Evolutionary conservation across 2,113 vertebrate species (phyloP).

Genomic region (Colossoma macropomum): DNA sequence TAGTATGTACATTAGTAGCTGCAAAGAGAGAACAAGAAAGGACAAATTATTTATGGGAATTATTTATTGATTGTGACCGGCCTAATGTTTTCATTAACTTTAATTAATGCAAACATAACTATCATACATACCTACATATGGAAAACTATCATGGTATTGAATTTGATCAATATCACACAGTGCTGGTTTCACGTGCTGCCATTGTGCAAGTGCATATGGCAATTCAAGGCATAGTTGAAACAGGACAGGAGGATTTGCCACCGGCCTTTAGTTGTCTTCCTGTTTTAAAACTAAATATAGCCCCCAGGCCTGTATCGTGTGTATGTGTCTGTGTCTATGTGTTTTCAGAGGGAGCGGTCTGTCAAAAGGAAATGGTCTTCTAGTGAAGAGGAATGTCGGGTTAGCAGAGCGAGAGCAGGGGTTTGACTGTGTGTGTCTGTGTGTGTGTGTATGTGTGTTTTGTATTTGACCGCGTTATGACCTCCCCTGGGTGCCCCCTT

Average conservation of each 20-base stretch:
- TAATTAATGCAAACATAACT: too few species aligned
- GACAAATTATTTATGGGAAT: too few species aligned
- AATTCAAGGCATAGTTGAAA: not conserved
- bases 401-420: slow-evolving; percentile 36
- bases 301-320: slow-evolving; percentile 33
- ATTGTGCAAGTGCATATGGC: not conserved
- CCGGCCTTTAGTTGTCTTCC: slow-evolving; percentile 42
- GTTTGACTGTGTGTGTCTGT: slow-evolving; percentile 47
- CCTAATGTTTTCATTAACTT: too few species aligned
- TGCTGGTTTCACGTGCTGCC: not conserved
- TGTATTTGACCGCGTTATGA: slow-evolving; percentile 78
- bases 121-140: not conserved
- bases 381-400: slow-evolving; percentile 50
- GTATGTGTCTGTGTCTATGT: slow-evolving; percentile 45
- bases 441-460: slow-evolving; percentile 44
- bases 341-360: slow-evolving; percentile 23
- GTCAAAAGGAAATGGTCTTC: slow-evolving; percentile 51
- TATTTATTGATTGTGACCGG: too few species aligned
- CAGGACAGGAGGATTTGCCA: slow-evolving; percentile 36
- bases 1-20: too few species aligned
- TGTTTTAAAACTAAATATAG: slow-evolving; percentile 53
- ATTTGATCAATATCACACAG: not conserved
- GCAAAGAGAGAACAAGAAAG: too few species aligned
- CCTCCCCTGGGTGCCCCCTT: slow-evolving; percentile 74
- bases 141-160: not conserved